Evolutionary conservation across 2,797 vertebrate genomes (phyloP), one percentile per base, ranked within the genome.

Genomic region (Gymnopithys bicolor): DNA sequence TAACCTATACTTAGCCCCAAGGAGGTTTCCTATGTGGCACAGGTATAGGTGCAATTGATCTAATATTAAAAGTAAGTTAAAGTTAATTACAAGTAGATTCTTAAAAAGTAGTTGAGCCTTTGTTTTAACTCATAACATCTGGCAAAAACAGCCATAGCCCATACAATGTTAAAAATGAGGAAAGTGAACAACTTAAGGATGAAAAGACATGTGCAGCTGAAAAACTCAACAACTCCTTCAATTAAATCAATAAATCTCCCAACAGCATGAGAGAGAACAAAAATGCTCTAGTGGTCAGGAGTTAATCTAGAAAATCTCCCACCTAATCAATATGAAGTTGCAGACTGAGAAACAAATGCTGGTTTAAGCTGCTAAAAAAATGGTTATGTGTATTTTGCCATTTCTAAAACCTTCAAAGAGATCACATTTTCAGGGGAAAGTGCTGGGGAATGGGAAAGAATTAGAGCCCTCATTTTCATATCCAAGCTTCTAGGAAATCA

Each of bases 211-310:
- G 46, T 69, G 55, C 43, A 87, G 75, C 32, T 62, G 60, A 83
- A 90, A 87, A 90, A 45, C 41, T 71, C 5, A 46, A 84, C 75
- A 81, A 27, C 19, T 28, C 25, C 43, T 86, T 59, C 84, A 93
- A 78, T 95, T 95, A 96, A 91, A 85, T 80, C 66, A 95, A 79
- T 88, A 88, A 68, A 88, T 88, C 56, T 89, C 68, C 59, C 56
- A 87, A 55, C 41, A 95, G 59, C 56, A 66, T 17, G 25, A 56
- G 80, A 81, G 55, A 86, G 53, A 92, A 60, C 58, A 93, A n/a
- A 92, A 93, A 41, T 84, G 35, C 27, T 93, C 51, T 21, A 78
- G 62, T 59, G 55, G 58, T 81, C 77, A 88, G 79, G 66, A 88
- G 49, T 84, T 93, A 91, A 91, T 86, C 92, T 62, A 63, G 62